A percentile compares a stretch with the other conserved stretches of the same genome.
These are phyloP conservation scores for Mergus octosetaceus DNA, from an alignment of 2,797 vertebrate genomes.

Conservation along the genomic window DNA sequence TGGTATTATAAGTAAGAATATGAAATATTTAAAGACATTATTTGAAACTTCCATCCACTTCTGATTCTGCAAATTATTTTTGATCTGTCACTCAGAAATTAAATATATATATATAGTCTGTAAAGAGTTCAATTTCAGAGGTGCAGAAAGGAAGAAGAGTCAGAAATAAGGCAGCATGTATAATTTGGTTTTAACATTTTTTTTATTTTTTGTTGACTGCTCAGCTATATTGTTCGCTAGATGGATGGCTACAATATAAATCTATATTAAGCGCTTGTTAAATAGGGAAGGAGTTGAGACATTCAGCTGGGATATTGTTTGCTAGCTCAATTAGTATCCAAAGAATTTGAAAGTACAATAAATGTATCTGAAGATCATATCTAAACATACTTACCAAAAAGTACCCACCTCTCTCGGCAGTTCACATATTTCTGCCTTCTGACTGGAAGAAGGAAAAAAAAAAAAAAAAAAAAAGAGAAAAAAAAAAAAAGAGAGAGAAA, in stretches of 20 bases:
- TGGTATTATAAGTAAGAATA: constrained; percentile 46
- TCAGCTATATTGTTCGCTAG: constrained; percentile 21
- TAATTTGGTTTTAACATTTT: neutral
- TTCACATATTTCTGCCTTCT: constrained; percentile 53
- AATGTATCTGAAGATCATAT: constrained; percentile 61
- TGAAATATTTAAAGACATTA: constrained; percentile 53
- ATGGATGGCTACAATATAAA: constrained; percentile 31
- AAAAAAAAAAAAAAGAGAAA: neutral
- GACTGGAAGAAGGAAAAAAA: neutral
- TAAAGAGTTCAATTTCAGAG: constrained; percentile 55
- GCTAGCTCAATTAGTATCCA: constrained; percentile 41
- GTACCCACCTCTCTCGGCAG: constrained; percentile 40
- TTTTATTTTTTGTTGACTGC: constrained; percentile 45
- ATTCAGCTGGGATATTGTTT: constrained; percentile 25
- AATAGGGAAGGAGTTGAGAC: constrained; percentile 13
- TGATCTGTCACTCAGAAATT: constrained; percentile 53
- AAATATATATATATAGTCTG: constrained; percentile 16
- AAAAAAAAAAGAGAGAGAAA: rapidly evolving
- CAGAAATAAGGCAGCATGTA: constrained; percentile 37
- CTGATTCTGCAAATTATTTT: constrained; percentile 68
- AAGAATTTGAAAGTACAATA: constrained; percentile 52
- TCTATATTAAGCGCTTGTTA: constrained; percentile 32
- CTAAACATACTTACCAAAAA: constrained; percentile 66
- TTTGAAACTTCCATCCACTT: constrained; percentile 47
- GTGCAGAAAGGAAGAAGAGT: constrained; percentile 20